Evolutionary conservation across 2,113 vertebrate genomes (phyloP).

Genomic region (Lethenteron reissneri): DNA sequence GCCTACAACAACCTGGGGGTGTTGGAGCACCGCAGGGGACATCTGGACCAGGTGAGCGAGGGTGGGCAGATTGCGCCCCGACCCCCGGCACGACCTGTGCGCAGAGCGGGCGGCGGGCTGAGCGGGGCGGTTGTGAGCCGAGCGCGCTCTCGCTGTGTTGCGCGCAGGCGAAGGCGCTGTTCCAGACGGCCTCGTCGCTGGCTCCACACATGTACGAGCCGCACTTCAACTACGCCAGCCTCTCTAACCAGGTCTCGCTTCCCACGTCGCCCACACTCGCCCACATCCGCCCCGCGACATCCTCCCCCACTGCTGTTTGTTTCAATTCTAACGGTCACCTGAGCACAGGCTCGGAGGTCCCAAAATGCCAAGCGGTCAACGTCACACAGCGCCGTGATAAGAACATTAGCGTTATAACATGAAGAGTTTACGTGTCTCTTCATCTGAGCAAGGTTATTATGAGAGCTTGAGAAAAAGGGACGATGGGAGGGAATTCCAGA

Average conservation of each 20-base stretch:
- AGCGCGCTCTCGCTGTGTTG: slow-evolving; percentile 1
- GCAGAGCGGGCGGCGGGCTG: too few species aligned
- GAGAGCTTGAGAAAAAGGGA: too few species aligned
- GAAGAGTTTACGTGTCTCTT: not conserved
- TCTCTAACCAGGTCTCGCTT: slow-evolving; percentile 79
- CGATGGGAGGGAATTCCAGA: too few species aligned
- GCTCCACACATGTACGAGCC: slow-evolving; percentile 82
- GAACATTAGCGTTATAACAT: not conserved
- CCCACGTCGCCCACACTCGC: not conserved
- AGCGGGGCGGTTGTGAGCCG: not conserved
- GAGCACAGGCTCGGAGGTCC: not conserved
- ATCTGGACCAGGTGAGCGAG: slow-evolving; percentile 49
- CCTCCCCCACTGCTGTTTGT: slow-evolving; percentile 8
- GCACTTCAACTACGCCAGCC: slow-evolving; percentile 65
- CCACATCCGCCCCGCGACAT: slow-evolving; percentile 11
- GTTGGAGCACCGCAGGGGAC: slow-evolving; percentile 63
- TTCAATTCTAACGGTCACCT: slow-evolving; percentile 8
- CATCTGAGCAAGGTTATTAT: too few species aligned
- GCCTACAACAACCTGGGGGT: slow-evolving; percentile 89
- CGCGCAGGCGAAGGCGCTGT: slow-evolving; percentile 53
- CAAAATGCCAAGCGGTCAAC: too few species aligned
- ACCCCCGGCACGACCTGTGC: too few species aligned
- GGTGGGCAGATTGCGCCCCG: not conserved
- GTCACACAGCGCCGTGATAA: not conserved
- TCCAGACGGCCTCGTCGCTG: slow-evolving; percentile 63